These are phyloP conservation scores for Palythoa caribaeorum DNA, from an alignment of 92 coral and sea anemone species.

Conservation along the genomic window DNA sequence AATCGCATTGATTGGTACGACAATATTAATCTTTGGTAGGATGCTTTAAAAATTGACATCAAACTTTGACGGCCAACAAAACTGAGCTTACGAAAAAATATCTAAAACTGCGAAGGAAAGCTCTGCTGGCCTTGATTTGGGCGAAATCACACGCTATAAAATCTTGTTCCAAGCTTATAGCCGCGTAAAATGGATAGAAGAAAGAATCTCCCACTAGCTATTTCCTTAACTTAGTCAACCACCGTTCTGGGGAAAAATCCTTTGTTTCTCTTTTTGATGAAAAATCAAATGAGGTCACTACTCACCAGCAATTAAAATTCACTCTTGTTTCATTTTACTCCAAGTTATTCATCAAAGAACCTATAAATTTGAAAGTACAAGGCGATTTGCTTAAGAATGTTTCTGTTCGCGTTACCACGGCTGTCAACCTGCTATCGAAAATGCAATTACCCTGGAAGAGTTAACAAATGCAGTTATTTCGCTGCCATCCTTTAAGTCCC, in stretches of 20 bases:
- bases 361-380: neutral
- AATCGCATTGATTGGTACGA: neutral
- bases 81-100: neutral
- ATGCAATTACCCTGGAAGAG: too few relatives aligned
- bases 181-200: neutral
- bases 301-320: neutral
- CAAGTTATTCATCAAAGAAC: too few relatives aligned
- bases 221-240: neutral
- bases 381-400: neutral
- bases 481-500: neutral
- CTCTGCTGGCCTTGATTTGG: neutral
- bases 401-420: neutral
- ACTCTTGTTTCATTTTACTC: neutral
- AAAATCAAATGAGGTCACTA: neutral
- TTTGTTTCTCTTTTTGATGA: neutral
- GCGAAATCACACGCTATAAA: constrained; percentile 1
- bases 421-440: too few relatives aligned
- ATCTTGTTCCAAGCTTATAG: neutral
- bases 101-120: neutral
- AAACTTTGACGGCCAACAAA: neutral
- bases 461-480: neutral
- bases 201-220: neutral
- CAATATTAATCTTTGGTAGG: constrained; percentile 3
- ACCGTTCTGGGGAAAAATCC: neutral
- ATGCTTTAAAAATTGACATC: neutral